A percentile compares a stretch with the other conserved stretches of the same genome.
These are phyloP conservation scores for Caenorhabditis sp. DNA, from an alignment of 2,888 invertebrate genomes.

Conservation along the genomic window DNA sequence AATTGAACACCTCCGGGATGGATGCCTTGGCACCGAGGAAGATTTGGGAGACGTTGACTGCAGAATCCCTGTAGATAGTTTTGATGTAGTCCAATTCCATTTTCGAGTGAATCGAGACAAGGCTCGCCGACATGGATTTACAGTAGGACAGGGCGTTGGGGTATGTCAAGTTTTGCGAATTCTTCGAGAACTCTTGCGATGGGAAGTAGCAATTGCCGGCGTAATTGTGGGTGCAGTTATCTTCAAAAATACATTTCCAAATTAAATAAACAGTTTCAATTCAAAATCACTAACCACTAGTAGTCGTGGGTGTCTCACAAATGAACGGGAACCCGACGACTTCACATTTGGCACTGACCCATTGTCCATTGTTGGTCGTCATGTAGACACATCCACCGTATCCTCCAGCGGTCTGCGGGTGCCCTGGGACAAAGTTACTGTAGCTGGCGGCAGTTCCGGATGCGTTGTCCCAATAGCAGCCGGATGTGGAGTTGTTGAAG, in stretches of 20 bases:
- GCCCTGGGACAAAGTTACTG: slow-evolving; percentile 10
- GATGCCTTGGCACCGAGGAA: slow-evolving; percentile 15
- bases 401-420: slow-evolving; percentile 1
- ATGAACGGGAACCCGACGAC: slow-evolving; percentile 15
- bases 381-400: slow-evolving; percentile 32
- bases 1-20: slow-evolving; percentile 34
- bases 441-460: slow-evolving; percentile 2
- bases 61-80: slow-evolving; percentile 16
- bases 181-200: slow-evolving; percentile 13
- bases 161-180: background rate
- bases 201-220: slow-evolving; percentile 32
- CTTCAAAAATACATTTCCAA: background rate
- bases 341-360: slow-evolving; percentile 24
- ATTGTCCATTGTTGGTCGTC: slow-evolving; percentile 6
- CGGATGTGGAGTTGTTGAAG: background rate
- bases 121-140: slow-evolving; percentile 9
- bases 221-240: slow-evolving; percentile 34
- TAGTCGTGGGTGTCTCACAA: slow-evolving; percentile 10
- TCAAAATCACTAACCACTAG: background rate
- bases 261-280: no score
- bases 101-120: slow-evolving; percentile 27
- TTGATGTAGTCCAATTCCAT: slow-evolving; percentile 26
- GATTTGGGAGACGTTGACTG: slow-evolving; percentile 1
- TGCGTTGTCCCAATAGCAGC: slow-evolving; percentile 22
- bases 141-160: slow-evolving; percentile 17